Evolutionary conservation across 2,797 vertebrate species (phyloP).

Genomic region (Macropus fuliginosus): DNA sequence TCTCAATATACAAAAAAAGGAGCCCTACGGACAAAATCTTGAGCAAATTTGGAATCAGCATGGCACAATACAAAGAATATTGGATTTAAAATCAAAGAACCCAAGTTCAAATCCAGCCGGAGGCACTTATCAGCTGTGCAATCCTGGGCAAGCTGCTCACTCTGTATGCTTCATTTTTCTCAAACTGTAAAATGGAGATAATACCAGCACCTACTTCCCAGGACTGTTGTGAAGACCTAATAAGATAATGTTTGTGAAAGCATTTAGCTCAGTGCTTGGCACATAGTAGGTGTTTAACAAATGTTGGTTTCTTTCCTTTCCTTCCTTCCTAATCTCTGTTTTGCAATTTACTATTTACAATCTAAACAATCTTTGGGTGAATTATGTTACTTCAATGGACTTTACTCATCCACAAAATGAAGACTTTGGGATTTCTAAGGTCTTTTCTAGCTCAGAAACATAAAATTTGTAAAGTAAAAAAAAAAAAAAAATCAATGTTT

Average conservation of each 20-base stretch:
- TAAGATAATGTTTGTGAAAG: not conserved
- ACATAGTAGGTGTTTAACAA: not conserved
- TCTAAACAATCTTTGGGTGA: not conserved
- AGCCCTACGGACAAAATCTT: slow-evolving; percentile 1
- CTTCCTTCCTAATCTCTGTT: not conserved
- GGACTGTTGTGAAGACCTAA: not conserved
- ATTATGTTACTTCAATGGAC: not conserved
- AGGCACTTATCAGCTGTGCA: not conserved
- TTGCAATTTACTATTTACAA: not conserved
- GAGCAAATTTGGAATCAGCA: not conserved
- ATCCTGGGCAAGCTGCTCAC: not conserved
- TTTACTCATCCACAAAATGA: not conserved
- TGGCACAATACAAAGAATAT: not conserved
- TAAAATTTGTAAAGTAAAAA: not conserved
- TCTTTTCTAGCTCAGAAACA: not conserved
- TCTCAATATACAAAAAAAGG: not conserved
- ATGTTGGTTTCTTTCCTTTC: not conserved
- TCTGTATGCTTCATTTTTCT: not conserved
- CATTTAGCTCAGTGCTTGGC: not conserved
- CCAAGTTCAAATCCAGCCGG: not conserved
- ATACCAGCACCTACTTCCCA: not conserved
- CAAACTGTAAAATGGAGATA: not conserved
- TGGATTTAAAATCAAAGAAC: not conserved
- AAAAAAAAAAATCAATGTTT: not conserved
- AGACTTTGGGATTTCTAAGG: not conserved